Base-by-base conservation (phyloP, 2,888 invertebrate species). In the Xestoiulus laeticollis region DNA sequence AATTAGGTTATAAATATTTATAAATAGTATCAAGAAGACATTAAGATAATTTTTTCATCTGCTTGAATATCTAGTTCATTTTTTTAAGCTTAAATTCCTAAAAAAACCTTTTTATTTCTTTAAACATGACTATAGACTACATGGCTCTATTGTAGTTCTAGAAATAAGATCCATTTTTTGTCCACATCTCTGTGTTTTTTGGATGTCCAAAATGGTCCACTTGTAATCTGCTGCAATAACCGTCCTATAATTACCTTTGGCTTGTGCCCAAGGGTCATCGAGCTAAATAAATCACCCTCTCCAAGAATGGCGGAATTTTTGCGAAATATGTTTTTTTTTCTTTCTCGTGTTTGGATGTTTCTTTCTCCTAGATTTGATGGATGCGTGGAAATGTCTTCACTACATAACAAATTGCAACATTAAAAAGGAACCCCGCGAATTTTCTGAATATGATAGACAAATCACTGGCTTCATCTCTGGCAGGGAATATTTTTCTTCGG, bases 391-490 rank as follows among this genome's bases (percentile, higher is more conserved):
- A 68, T 68, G 68, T 68, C 68, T 68, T 22, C 68, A 68, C 68
- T 22, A 22, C 6, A 22, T 68, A 22, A 68, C 68, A 68, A 22
- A 68, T 68, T 68, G 68, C 68, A 68, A 68, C 68, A 68, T 68
- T 68, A 68, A 68, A 68, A 68, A 22, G 68, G 68, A 68, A 68
- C 68, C 68, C 68, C 68, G 26, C 68, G 68, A 68, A 68, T 68
- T 68, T 68, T 68, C 68, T 68, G 68, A 68, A 68, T 68, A 68
- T 68, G 68, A 68, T 68, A 22, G 68, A 68, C 68, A 68, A 68
- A 68, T 68, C 68, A 68, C 68, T 68, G 68, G 68, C 68, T 68
- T 68, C 22, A n/a, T n/a, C 22, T 68, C 68, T 68, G 68, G 68
- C 68, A 68, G 68, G n/a, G 68, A 68, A 68, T 68, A 68, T 68